phyloP scores from a whole-genome alignment of 2,888 invertebrate species.

The Apodemia hepburni region DNA sequence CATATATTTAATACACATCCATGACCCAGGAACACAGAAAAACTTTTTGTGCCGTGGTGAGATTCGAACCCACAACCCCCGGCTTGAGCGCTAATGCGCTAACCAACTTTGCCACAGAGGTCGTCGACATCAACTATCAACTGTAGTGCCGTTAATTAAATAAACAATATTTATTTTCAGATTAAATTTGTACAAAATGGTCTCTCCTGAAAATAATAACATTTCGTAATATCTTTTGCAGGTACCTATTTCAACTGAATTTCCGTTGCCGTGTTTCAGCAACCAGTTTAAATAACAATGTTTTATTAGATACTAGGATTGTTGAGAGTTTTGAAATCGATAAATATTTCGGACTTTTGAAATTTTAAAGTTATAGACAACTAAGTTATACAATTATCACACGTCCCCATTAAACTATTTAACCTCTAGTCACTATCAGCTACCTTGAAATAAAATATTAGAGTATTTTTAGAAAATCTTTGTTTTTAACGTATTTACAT shows the following conservation, averaged over 20 bases:
- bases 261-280: conserved; percentile 29
- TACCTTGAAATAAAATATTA: conserved; percentile 45
- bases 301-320: conserved; percentile 49
- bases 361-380: conserved; percentile 33
- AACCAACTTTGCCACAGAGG: too few relatives aligned
- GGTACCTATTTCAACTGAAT: conserved; percentile 35
- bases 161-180: background rate
- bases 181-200: too few relatives aligned
- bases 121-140: background rate
- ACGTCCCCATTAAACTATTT: conserved; percentile 46
- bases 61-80: too few relatives aligned
- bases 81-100: too few relatives aligned
- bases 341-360: conserved; percentile 29
- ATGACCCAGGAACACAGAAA: too few relatives aligned
- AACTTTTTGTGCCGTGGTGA: too few relatives aligned
- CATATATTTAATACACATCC: too few relatives aligned
- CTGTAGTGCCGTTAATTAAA: background rate
- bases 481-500: conserved; percentile 65
- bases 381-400: conserved; percentile 42
- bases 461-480: conserved; percentile 76
- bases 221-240: conserved; percentile 23
- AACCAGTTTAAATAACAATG: conserved; percentile 38
- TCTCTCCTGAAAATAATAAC: background rate
- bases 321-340: conserved; percentile 46
- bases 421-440: conserved; percentile 41